Evolutionary conservation across 2,797 vertebrate genomes (phyloP).

Genomic region (Enteromius fasciolatus): DNA sequence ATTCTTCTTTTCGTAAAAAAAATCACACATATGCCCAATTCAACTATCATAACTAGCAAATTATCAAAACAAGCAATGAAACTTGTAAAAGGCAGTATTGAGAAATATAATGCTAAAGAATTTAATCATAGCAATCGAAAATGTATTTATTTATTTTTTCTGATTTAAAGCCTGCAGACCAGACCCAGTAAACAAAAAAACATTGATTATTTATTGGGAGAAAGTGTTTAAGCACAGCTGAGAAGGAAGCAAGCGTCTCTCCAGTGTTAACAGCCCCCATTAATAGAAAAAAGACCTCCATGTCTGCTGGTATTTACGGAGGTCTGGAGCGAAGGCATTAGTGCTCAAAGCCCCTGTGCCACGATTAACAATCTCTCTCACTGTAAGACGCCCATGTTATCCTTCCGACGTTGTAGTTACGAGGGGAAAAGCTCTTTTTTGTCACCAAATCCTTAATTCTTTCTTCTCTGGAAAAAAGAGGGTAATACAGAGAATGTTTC

Average conservation of each 20-base stretch:
- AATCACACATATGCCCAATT: background rate
- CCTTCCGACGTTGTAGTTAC: slow-evolving; percentile 78
- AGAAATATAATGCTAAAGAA: slow-evolving; percentile 44
- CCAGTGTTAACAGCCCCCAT: slow-evolving; percentile 47
- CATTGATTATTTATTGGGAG: slow-evolving; percentile 75
- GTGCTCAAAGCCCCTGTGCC: slow-evolving; percentile 80
- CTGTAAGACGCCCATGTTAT: slow-evolving; percentile 83
- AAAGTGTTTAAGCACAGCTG: slow-evolving; percentile 64
- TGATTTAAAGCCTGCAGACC: slow-evolving; percentile 70
- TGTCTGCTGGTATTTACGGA: slow-evolving; percentile 79
- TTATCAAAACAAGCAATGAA: background rate
- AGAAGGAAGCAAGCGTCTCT: slow-evolving; percentile 27
- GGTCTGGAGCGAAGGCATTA: slow-evolving; percentile 83
- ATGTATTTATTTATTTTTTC: slow-evolving; percentile 45
- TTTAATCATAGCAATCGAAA: slow-evolving; percentile 47
- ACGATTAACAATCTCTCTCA: slow-evolving; percentile 85
- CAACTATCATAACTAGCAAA: background rate
- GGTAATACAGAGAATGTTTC: slow-evolving; percentile 77
- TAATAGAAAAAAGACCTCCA: slow-evolving; percentile 69
- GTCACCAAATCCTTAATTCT: slow-evolving; percentile 88
- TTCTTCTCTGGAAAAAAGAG: slow-evolving; percentile 78
- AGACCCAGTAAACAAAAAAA: slow-evolving; percentile 76
- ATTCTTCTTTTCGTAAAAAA: background rate
- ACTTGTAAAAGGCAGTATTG: background rate
- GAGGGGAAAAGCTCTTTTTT: slow-evolving; percentile 87